Evolutionary conservation across 2,888 invertebrate genomes (phyloP), one percentile per base, ranked within the genome.

Genomic region (Rhopalosiphum nymphaeae): DNA sequence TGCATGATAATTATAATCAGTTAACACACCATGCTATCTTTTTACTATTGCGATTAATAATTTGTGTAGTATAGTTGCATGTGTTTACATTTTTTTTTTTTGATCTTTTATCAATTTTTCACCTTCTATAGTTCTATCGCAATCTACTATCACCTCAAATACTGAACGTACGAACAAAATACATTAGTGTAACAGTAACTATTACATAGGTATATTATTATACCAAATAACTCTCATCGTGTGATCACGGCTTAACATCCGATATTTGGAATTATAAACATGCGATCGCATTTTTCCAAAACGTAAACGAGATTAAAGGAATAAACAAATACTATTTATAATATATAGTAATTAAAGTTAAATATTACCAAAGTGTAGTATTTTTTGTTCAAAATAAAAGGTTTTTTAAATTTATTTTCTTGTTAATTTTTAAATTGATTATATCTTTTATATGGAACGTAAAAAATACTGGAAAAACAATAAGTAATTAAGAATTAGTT

Each of bases 151-250:
- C 13, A 13, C 16, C 36, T 21, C 9, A 11, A 9, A 78, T 21
- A 36, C 11, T 9, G 1, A 5, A 36, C 5, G 21, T 78, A 10
- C 36, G 16, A 16, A 67, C 16, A 67, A 67, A 67, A 21, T 53
- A 53, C n/a, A 36, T 36, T 9, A 57, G 26, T 26, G 9, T 56
- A 36, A 67, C 67, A 67, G 11, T 78, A 78, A 67, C 4, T n/a
- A n/a, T n/a, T 11, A 11, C 29, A 29, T 0, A 61, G 10, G n/a
- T n/a, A n/a, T 16, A 3, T 11, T n/a, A 67, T 13, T 13, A 3
- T 11, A 11, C 11, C 29, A 78, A 3, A 67, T 3, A 67, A 78
- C 5, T 78, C 9, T 36, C 78, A 13, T 21, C 5, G 13, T n/a
- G 29, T 61, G n/a, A 36, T 36, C 5, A 36, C 7, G 0, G 21